Conservation (phyloP, 2,888 invertebrate genomes). For the Apotomis capreana region DNA sequence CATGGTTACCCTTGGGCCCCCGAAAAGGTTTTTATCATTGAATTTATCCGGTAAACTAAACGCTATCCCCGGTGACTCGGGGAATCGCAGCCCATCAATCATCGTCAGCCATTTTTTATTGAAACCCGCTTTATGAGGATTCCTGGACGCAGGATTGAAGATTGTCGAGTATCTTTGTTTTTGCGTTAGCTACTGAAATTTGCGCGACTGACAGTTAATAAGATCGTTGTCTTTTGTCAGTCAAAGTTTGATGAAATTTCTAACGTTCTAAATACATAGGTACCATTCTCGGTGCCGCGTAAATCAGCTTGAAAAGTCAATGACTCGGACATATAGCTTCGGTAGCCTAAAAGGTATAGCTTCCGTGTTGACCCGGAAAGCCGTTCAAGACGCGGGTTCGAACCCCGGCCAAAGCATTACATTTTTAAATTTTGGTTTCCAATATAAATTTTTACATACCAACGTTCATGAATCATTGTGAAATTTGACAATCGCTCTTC, state of each 20-base stretch:
- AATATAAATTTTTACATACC: too few species aligned
- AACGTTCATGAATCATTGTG: neutral
- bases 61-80: conserved; percentile 42
- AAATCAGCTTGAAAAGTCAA: too few species aligned
- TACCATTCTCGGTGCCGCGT: too few species aligned
- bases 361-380: too few species aligned
- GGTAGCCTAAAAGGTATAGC: too few species aligned
- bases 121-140: conserved; percentile 44
- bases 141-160: conserved; percentile 37
- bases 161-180: conserved; percentile 33
- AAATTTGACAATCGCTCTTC: neutral
- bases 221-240: neutral
- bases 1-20: conserved; percentile 22
- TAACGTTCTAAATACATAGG: too few species aligned
- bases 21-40: conserved; percentile 41
- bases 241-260: neutral
- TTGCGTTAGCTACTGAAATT: conserved; percentile 26
- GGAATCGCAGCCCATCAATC: conserved; percentile 46
- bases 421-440: too few species aligned
- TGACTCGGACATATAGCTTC: too few species aligned
- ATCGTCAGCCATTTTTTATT: conserved; percentile 46
- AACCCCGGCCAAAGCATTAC: too few species aligned
- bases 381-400: too few species aligned
- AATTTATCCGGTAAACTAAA: conserved; percentile 41
- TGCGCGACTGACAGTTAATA: conserved; percentile 17